Evolutionary conservation across 2,888 invertebrate genomes (phyloP), one percentile per base, ranked within the genome.

Genomic region (Drosophila robusta): DNA sequence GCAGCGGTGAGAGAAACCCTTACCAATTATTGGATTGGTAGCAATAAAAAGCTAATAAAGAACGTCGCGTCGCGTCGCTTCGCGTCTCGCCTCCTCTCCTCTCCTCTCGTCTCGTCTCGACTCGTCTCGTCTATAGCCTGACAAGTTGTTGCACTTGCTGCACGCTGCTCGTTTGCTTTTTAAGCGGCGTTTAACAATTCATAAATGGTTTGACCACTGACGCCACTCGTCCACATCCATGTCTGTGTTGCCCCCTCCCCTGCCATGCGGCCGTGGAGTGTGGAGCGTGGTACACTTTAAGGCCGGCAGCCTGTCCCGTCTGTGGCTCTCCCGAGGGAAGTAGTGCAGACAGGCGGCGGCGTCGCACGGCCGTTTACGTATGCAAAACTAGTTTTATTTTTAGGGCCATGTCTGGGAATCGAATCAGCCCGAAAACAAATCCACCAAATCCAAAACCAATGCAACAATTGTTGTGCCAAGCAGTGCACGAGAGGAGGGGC

Each of bases 11-110:
- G 56, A 69, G 69, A 54, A 69, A 69, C 75, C 78, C 78, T 81
- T 75, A 80, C 75, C 85, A 75, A 79, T 75, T 86, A 79, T 87
- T 87, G 70, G 70, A 69, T 71, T 69, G 86, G 63, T 71, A 57
- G 89, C 77, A 86, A 81, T 89, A 85, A 85, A 88, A 86, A 81
- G 89, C 81, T 81, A 89, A 85, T 89, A 87, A 85, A 88, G 81
- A 75, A 77, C 75, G 44, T 52, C 36, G 57, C n/a, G 18, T 44
- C 22, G 42, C 47, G 16, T 47, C 18, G 5, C 3, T 8, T 26
- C 26, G 6, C 26, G 26, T 26, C 26, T 24, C 6, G 24, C 2
- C 16, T 41, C 47, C 55, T 63, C 70, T 70, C 14, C 52, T 70
- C 60, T 56, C n/a, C n/a, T n/a, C n/a, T n/a, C n/a, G n/a, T n/a